phyloP scores from a whole-genome alignment of 64 coral and sea anemone species.

The Trachythela sp. region DNA sequence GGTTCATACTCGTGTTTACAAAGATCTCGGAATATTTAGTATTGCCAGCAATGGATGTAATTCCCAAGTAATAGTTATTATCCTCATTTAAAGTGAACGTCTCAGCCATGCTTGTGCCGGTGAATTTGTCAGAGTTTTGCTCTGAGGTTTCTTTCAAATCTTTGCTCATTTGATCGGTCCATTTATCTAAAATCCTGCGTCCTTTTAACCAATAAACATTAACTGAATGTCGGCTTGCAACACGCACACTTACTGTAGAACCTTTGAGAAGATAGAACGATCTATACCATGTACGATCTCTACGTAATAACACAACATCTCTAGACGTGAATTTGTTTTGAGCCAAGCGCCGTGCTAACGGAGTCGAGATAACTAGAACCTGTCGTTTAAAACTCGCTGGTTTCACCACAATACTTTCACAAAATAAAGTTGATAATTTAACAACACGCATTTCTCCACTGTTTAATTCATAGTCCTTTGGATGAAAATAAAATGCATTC shows the following conservation, averaged over 20 bases:
- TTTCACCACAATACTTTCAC: neutral
- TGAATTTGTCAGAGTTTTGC: neutral
- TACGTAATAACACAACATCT: neutral
- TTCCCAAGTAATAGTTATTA: neutral
- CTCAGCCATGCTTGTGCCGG: neutral
- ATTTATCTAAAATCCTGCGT: neutral
- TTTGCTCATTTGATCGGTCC: neutral
- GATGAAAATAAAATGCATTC: conserved; percentile 1
- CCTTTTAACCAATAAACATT: conserved; percentile 19
- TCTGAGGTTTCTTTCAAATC: neutral
- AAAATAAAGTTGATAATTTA: neutral
- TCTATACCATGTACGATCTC: conserved; percentile 11
- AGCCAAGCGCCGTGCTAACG: neutral
- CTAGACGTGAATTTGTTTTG: neutral
- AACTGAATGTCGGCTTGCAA: neutral
- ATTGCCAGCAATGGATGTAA: neutral
- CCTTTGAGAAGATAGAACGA: conserved; percentile 3
- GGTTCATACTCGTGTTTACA: neutral
- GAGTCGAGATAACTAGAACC: neutral
- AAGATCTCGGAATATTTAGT: neutral
- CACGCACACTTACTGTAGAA: neutral
- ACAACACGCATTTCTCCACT: neutral
- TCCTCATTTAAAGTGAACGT: neutral
- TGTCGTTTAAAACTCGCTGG: neutral
- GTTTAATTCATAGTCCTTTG: neutral